Conservation (phyloP, 2,888 invertebrate species). For the Anoplius nigerrimus region DNA sequence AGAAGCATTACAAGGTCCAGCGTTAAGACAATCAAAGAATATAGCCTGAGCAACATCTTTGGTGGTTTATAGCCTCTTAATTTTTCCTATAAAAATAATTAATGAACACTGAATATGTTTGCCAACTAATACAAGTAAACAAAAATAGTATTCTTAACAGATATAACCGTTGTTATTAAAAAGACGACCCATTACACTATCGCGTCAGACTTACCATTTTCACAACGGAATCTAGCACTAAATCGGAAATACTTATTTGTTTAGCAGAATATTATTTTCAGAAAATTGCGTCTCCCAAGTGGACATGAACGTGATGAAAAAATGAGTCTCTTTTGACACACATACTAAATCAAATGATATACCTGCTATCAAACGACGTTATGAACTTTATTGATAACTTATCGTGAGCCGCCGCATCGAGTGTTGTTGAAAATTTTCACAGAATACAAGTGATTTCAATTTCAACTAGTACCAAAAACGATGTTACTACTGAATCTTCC, state of each 20-base stretch:
- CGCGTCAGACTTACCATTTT: no score
- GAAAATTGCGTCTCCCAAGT: no score
- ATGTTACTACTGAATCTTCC: no score
- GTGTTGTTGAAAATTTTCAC: conserved; percentile 16
- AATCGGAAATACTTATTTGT: no score
- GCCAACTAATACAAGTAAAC: no score
- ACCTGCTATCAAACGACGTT: conserved; percentile 30
- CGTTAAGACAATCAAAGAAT: conserved; percentile 78
- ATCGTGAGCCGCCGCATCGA: conserved; percentile 11
- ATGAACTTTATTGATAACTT: conserved; percentile 35
- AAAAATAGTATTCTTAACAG: no score
- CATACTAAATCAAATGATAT: conserved; percentile 15
- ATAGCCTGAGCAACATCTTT: conserved; percentile 77
- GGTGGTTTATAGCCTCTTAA: conserved; percentile 49
- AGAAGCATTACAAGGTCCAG: conserved; percentile 78
- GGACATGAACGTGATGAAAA: neutral
- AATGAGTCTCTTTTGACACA: neutral
- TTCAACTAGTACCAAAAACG: no score
- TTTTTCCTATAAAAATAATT: conserved; percentile 39
- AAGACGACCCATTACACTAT: no score
- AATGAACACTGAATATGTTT: neutral
- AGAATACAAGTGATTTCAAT: no score
- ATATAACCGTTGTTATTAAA: no score
- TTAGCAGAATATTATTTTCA: no score
- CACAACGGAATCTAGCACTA: no score